Evolutionary conservation across 1,140 invertebrate species (phyloP), one percentile per base, ranked within the genome.

Genomic region (Eumaeus atala): DNA sequence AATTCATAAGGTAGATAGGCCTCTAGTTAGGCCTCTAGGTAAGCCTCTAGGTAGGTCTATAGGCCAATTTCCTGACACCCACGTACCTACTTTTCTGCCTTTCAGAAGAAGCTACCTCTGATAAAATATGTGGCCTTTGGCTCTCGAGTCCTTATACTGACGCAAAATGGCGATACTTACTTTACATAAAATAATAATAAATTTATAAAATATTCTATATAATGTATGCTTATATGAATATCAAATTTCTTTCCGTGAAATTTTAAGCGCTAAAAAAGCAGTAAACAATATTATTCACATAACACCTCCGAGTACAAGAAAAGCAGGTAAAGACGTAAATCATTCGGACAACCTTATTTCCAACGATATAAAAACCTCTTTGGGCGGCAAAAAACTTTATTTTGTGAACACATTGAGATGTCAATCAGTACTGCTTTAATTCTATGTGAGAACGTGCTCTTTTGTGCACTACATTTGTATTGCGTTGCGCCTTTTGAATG

Each of bases 361-460:
- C 12, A 44, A 44, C 40, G 17, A 17, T 16, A 44, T 16, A 44
- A 44, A 44, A 18, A 17, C 14, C 40, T 37, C 9, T 10, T 44
- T 14, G 40, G 14, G 40, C 40, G 40, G 14, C 40, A 44, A 44
- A 44, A 74, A 61, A 47, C 48, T 60, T 69, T 67, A 60, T 52
- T 57, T 66, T 50, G 65, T 59, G 63, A 10, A 77, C 70, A 67
- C 40, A 83, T 79, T 77, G 60, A 76, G 69, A 72, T 63, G 71
- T 82, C 75, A 76, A 72, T 80, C 80, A 80, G 58, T 54, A 58
- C 70, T 59, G 72, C 60, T 62, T 62, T 66, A 63, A 57, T 52
- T 60, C 48, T 70, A 79, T 74, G 64, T 72, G 59, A 51, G 57
- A 67, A 60, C 61, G 73, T 65, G 69, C 56, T 54, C 58, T 66